Evolutionary conservation across 2,113 vertebrate genomes (phyloP).

Genomic region (Isichthys henryi): DNA sequence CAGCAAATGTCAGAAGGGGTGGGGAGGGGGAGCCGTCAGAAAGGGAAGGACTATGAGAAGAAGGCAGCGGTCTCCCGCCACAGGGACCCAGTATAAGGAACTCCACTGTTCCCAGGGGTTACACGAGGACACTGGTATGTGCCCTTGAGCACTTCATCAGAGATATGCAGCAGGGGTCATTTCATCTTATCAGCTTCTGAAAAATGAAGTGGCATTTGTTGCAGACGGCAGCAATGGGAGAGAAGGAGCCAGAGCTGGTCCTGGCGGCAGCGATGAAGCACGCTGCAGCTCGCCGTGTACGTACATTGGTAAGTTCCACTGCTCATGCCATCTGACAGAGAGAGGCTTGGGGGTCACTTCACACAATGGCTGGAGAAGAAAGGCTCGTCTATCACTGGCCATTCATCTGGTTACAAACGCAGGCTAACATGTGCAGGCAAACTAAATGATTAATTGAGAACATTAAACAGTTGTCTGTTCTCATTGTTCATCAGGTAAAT

Average conservation of each 20-base stretch:
- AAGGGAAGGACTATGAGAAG: neutral
- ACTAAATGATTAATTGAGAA: conserved; percentile 1
- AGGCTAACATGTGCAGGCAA: neutral
- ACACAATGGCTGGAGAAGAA: neutral
- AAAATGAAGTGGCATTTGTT: neutral
- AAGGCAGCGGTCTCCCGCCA: neutral
- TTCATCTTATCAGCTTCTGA: neutral
- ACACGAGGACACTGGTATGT: neutral
- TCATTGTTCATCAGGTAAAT: neutral
- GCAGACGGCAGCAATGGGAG: neutral
- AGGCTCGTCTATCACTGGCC: neutral
- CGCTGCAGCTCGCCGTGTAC: neutral
- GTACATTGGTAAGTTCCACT: neutral
- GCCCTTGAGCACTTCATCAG: neutral
- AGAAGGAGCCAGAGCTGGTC: neutral
- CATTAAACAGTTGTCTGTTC: neutral
- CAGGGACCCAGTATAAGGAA: neutral
- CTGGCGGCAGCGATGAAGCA: neutral
- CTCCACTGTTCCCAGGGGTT: neutral
- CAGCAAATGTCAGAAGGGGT: neutral
- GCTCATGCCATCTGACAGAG: neutral
- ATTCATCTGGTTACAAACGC: neutral
- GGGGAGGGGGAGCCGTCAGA: neutral
- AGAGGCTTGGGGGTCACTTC: neutral
- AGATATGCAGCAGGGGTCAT: neutral